A percentile compares a stretch with the other conserved stretches of the same genome.
Conservation (phyloP, 1,140 invertebrate species). For the Kradibia gibbosae region DNA sequence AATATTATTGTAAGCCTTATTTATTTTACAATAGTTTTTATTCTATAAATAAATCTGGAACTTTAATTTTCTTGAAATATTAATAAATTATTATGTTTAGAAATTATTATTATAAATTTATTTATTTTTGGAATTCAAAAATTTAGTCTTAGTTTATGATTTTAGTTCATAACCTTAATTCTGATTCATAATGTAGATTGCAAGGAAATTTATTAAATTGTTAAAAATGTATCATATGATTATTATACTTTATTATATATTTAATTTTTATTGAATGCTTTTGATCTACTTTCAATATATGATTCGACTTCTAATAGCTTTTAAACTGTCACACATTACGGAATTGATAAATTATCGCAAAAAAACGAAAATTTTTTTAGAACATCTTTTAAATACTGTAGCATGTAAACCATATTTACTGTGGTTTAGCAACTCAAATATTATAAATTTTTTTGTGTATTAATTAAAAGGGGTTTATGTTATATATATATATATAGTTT, state of each 20-base stretch:
- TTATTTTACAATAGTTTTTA: too few species aligned
- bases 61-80: too few species aligned
- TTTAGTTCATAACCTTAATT: too few species aligned
- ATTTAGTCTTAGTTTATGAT: too few species aligned
- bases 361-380: background rate
- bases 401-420: background rate
- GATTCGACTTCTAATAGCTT: background rate
- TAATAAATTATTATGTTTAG: too few species aligned
- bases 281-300: slow-evolving; percentile 4
- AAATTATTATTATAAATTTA: too few species aligned
- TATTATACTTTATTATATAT: background rate
- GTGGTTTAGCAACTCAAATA: background rate
- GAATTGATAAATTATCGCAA: background rate
- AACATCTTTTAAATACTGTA: slow-evolving; percentile 1
- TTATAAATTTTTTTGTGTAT: background rate
- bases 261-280: background rate
- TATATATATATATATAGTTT: too few species aligned
- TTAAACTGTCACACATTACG: background rate
- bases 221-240: background rate
- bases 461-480: background rate
- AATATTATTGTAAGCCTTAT: too few species aligned
- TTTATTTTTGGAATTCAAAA: too few species aligned
- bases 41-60: too few species aligned
- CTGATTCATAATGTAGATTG: background rate
- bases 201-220: background rate